Evolutionary conservation across 2,113 vertebrate genomes (phyloP), one percentile per base, ranked within the genome.

Genomic region (Ammodytes marinus): DNA sequence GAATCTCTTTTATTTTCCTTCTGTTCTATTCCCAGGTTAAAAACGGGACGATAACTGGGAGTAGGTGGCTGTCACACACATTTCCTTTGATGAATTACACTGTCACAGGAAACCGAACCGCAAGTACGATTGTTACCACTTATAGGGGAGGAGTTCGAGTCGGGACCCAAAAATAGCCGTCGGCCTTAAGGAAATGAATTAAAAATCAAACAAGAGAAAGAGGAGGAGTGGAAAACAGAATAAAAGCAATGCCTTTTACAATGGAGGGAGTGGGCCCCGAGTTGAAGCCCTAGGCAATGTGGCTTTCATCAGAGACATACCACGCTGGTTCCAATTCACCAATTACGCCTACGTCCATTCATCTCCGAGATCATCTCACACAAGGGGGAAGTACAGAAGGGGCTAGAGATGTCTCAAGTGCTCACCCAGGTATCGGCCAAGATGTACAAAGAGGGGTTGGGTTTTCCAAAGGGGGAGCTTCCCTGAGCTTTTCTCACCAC

Each of bases 231-330:
- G 69, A 53, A 68, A 27, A 67, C 54, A 66, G 80, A 84, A 88
- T 81, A 84, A 85, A 84, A 50, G 58, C 55, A 60, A 55, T 52
- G 45, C 35, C 63, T 87, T 88, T 86, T 77, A 92, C 88, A 93
- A 89, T 88, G 77, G 77, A 77, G 77, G 83, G 78, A 88, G 90
- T 84, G 82, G 82, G 80, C 77, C 27, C 27, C 75, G 60, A 86
- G 65, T 40, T 19, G 46, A 80, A 87, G 89, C 82, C 89, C 85
- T 74, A 78, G 88, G 86, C 87, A 93, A 91, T 86, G 90, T 92
- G 92, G 84, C 89, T 94, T 93, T 89, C 88, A 93, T 94, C 89
- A 92, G 68, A 80, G 72, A 72, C 69, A 87, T 74, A 79, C 63
- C 64, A 75, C 63, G 70, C 80, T 87, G 79, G 86, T 82, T 85